phyloP scores from a whole-genome alignment of 2,113 vertebrate genomes.

The Nothocercus nigrocapillus region DNA sequence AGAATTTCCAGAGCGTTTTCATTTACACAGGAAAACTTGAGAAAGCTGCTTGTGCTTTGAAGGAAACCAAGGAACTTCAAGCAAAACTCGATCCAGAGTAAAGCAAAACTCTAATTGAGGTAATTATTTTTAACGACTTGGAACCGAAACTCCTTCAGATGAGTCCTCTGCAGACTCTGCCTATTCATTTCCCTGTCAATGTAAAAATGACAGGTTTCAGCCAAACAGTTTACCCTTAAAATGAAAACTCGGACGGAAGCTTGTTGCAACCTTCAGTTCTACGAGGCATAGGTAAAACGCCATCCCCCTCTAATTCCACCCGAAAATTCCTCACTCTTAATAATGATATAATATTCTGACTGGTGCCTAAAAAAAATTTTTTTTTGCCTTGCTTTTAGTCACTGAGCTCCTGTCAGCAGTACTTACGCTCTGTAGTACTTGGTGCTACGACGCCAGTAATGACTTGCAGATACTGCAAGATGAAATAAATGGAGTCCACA shows the following conservation, averaged over 20 bases:
- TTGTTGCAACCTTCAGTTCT: background rate
- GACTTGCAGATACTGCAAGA: background rate
- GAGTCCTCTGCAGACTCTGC: background rate
- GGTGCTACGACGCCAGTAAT: slow-evolving; percentile 26
- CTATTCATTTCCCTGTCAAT: background rate
- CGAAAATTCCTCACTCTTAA: background rate
- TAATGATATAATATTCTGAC: background rate
- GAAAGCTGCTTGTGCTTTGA: background rate
- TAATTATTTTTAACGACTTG: slow-evolving; percentile 18
- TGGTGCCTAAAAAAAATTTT: background rate
- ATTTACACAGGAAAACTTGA: slow-evolving; percentile 15
- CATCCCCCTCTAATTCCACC: too few species aligned
- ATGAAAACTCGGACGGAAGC: background rate
- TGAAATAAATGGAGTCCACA: background rate
- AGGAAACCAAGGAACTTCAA: slow-evolving; percentile 2
- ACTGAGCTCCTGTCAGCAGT: background rate
- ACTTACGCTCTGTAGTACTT: background rate
- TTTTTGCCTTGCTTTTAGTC: background rate
- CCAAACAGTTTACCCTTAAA: background rate
- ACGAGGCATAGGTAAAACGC: background rate
- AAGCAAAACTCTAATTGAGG: background rate
- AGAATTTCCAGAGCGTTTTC: background rate
- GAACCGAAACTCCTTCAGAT: background rate
- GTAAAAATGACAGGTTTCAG: background rate
- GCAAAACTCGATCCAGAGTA: background rate